Percentiles rank a stretch among this genome's conserved stretches.
Conservation (phyloP, 2,113 vertebrate genomes). For the Pelobates fuscus region DNA sequence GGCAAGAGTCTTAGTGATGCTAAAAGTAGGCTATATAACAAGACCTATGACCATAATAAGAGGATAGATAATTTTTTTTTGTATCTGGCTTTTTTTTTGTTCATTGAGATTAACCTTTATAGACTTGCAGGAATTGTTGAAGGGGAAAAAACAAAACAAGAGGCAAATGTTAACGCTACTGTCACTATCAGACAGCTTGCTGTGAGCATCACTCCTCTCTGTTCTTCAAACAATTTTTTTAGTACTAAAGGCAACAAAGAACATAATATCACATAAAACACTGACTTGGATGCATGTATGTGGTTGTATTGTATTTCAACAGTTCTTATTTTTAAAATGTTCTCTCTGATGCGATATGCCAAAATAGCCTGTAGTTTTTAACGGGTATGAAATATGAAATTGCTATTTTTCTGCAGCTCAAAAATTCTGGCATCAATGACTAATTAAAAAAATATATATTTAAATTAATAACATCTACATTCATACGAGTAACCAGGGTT, state of each 20-base stretch:
- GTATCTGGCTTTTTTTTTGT: not conserved
- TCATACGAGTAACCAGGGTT: too few relatives aligned
- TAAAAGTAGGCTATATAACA: slow-evolving; percentile 6
- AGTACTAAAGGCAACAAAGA: not conserved
- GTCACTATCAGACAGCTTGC: not conserved
- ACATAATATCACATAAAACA: not conserved
- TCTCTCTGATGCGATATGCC: too few relatives aligned
- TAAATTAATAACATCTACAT: too few relatives aligned
- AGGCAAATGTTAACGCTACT: not conserved
- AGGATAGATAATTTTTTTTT: not conserved
- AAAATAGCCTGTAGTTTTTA: too few relatives aligned
- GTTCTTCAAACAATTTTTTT: slow-evolving; percentile 7
- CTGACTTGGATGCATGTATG: too few relatives aligned
- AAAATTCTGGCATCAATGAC: too few relatives aligned
- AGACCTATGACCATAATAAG: not conserved
- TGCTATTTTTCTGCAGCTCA: too few relatives aligned
- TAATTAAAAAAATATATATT: too few relatives aligned
- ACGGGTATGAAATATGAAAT: too few relatives aligned
- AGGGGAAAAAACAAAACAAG: not conserved
- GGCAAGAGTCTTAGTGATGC: not conserved
- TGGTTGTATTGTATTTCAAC: too few relatives aligned
- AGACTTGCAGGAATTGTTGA: not conserved
- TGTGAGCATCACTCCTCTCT: not conserved
- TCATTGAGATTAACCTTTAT: slow-evolving; percentile 6
- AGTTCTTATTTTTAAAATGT: too few relatives aligned